Evolutionary conservation across 2,888 invertebrate species (phyloP), one percentile per base, ranked within the genome.

Genomic region (Megastigmus dorsalis): DNA sequence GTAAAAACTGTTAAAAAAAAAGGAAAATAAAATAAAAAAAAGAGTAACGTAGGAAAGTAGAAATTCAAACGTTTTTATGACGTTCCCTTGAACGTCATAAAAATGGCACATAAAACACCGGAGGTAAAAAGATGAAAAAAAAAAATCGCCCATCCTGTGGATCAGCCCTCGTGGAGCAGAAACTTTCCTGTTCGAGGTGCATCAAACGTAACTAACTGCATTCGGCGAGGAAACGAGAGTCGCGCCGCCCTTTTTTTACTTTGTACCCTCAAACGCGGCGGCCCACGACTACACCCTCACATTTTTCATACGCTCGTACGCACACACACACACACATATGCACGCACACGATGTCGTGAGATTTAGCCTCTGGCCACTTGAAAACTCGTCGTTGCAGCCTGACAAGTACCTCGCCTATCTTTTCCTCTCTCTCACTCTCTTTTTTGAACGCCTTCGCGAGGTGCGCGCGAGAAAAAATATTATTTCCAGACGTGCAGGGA

Each of bases 1-100:
- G n/a, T n/a, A n/a, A n/a, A n/a, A n/a, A n/a, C n/a, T n/a, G n/a
- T n/a, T n/a, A 20, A 48, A 20, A 50, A 33, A 41, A 13, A 38
- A 41, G 23, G 23, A 41, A 26, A 23, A 54, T 23, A 41, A 69
- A 50, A n/a, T n/a, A n/a, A 60, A 30, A 69, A 41, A 60, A 38
- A 52, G 18, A 52, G 38, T 18, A 38, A 4, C 6, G 26, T 23
- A 28, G 20, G 69, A 9, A 52, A 41, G 9, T 28, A 50, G 30
- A 52, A 59, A 33, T 68, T 38, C 68, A 38, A 52, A 43, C 36
- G 45, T 63, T 55, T 70, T 63, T 63, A 63, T 45, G 36, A 33
- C 23, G 43, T 45, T 26, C 45, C 26, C 33, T 62, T 33, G 33
- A 70, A 70, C 18, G 10, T 63, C 62, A 54, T 63, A 43, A 70